Percentiles rank a stretch among this genome's conserved stretches.
Conservation (phyloP, 2,888 invertebrate genomes). For the Sicus ferrugineus region DNA sequence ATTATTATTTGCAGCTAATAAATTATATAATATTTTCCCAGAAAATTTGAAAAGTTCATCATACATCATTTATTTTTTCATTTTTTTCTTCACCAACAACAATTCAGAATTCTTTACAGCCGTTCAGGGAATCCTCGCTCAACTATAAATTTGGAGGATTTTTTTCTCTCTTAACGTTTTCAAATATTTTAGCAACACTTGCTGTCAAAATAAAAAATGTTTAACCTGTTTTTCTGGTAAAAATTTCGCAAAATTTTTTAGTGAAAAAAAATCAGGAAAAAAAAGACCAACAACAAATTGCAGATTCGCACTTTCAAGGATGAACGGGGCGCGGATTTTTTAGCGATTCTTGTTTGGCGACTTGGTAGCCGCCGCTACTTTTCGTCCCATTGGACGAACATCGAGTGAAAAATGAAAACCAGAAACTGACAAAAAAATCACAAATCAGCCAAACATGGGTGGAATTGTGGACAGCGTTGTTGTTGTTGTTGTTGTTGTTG, state of each 20-base stretch:
- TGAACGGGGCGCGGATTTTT: conserved; percentile 42
- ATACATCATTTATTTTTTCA: too few relatives aligned
- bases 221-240: conserved; percentile 18
- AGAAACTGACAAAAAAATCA: not conserved
- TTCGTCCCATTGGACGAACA: not conserved
- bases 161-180: too few relatives aligned
- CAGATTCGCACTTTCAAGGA: conserved; percentile 45
- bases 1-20: too few relatives aligned
- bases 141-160: too few relatives aligned
- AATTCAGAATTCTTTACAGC: too few relatives aligned
- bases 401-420: too few relatives aligned
- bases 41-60: too few relatives aligned
- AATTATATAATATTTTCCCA: too few relatives aligned
- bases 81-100: too few relatives aligned
- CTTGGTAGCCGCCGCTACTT: too few relatives aligned
- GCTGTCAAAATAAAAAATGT: not conserved
- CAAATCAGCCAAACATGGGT: not conserved
- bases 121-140: too few relatives aligned
- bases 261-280: conserved; percentile 16
- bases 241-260: conserved; percentile 12
- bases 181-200: too few relatives aligned
- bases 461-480: not conserved
- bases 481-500: conserved; percentile 29
- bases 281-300: conserved; percentile 21
- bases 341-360: conserved; percentile 7